Evolutionary conservation across 1,140 invertebrate genomes (phyloP), one percentile per base, ranked within the genome.

Genomic region (Drosophila melanica): DNA sequence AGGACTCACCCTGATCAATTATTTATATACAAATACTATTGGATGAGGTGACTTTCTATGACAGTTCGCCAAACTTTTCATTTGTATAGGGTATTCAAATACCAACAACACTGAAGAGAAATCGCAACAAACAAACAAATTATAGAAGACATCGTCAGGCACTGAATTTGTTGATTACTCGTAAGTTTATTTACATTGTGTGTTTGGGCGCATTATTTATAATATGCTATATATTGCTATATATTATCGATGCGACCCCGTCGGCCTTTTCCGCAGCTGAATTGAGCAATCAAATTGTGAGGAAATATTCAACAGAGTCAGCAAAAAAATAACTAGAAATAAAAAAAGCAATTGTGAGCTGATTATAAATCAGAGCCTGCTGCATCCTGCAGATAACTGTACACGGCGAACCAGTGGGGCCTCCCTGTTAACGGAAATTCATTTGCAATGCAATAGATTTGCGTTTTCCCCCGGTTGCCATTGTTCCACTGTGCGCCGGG

Each of bases 361-460:
- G 33, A 47, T 68, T 39, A 45, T 44, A 41, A 57, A 55, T 64
- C 18, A 7, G 18, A 33, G 39, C 33, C 66, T 54, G 23, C 41
- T 12, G 58, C 58, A 71, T 71, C 68, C 68, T 71, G 67, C 10
- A 53, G 39, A 35, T 59, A 18, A 16, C 7, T 47, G 4, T n/a
- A n/a, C 41, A 23, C 10, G n/a, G 12, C 27, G 7, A 0, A 5
- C 27, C 0, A 7, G 27, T 62, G 9, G 16, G 14, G 35, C n/a
- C 10, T 42, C 27, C 8, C 63, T 47, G 11, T 14, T 42, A 62
- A 60, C 63, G 44, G 57, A 66, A 59, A 78, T 47, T 58, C 66
- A 81, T 82, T 81, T 67, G 37, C 50, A 78, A 82, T 78, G 67
- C 51, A 62, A 55, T 55, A 37, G 66, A 70, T 75, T 75, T 75